Evolutionary conservation across 2,113 vertebrate genomes (phyloP), one percentile per base, ranked within the genome.

Genomic region (Mungos mungo): DNA sequence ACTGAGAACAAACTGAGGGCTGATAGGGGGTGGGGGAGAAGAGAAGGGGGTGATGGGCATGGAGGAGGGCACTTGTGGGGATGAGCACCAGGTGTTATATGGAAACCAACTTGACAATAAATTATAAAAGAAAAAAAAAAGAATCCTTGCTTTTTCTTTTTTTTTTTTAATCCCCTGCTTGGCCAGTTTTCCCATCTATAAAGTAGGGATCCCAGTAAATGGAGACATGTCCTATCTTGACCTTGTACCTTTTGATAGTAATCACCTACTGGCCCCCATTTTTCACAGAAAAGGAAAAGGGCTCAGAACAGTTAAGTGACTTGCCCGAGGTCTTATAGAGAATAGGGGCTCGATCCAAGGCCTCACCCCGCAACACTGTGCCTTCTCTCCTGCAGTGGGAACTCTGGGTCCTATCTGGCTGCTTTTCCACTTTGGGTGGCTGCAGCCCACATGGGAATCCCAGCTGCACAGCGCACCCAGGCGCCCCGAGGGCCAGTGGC

Each of bases 401-500:
- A 33, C 29, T 31, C 60, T 33, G 25, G 1, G 12, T 31, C 27
- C 90, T 71, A 3, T 45, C 9, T 50, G 68, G 29, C 81, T 68
- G 33, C 0, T 21, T 18, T 63, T 84, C 60, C 5, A 45, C 29
- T 18, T 11, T 66, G 4, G n/a, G 47, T 41, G 35, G 19, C 47
- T 68, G 29, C n/a, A 79, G 33, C 18, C 41, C 77, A 35, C 47
- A 23, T 74, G 25, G n/a, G 47, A 33, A 35, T 5, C 65, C 89
- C 71, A 8, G n/a, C 33, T 21, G 35, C 14, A 5, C 3, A 0
- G 19, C 7, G 18, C n/a, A 10, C 65, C 47, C 5, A 7, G 13
- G 54, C 21, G 35, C 5, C 68, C 41, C 88, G 45, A 47, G 71
- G 57, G 18, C 83, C n/a, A 11, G 19, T 1, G 31, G 50, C 19